Conservation (phyloP, 2,888 invertebrate genomes). For the Mimumesa dahlbomi region DNA sequence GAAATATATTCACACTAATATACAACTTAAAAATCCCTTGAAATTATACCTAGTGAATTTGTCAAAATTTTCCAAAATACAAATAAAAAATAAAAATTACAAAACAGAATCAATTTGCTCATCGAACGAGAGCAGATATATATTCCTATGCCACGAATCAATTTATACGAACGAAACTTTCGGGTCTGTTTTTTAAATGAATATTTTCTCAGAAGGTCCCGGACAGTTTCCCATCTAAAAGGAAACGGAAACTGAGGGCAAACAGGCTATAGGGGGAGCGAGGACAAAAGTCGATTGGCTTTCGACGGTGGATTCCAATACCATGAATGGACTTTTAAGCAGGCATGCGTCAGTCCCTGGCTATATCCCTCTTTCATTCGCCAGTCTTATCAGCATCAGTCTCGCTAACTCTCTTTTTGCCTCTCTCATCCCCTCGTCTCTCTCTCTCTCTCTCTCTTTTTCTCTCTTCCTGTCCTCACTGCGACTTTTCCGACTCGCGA, state of each 20-base stretch:
- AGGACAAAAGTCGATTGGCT: conserved; percentile 65
- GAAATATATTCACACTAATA: too few relatives aligned
- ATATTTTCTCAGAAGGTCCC: conserved; percentile 14
- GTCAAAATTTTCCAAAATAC: too few relatives aligned
- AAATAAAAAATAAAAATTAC: too few relatives aligned
- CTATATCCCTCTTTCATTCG: conserved; percentile 28
- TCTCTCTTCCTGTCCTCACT: conserved; percentile 30
- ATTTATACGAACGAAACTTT: too few relatives aligned
- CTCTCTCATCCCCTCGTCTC: conserved; percentile 4
- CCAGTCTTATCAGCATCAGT: conserved; percentile 44
- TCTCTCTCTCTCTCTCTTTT: conserved; percentile 20
- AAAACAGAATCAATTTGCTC: too few relatives aligned
- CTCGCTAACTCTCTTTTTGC: conserved; percentile 21
- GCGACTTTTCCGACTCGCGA: neutral
- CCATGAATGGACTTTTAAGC: conserved; percentile 79
- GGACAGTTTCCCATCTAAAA: neutral
- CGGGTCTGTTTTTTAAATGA: conserved; percentile 7
- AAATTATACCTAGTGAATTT: too few relatives aligned
- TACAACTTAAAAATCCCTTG: too few relatives aligned
- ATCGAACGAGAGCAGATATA: too few relatives aligned
- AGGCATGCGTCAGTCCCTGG: conserved; percentile 75
- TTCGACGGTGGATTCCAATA: conserved; percentile 72
- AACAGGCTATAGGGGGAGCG: conserved; percentile 32
- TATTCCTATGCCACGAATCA: too few relatives aligned
- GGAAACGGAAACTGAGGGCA: conserved; percentile 14